A percentile compares a stretch with the other conserved stretches of the same genome.
These are phyloP conservation scores for Apodemia mormo DNA, from an alignment of 2,888 invertebrate genomes.

Conservation along the genomic window DNA sequence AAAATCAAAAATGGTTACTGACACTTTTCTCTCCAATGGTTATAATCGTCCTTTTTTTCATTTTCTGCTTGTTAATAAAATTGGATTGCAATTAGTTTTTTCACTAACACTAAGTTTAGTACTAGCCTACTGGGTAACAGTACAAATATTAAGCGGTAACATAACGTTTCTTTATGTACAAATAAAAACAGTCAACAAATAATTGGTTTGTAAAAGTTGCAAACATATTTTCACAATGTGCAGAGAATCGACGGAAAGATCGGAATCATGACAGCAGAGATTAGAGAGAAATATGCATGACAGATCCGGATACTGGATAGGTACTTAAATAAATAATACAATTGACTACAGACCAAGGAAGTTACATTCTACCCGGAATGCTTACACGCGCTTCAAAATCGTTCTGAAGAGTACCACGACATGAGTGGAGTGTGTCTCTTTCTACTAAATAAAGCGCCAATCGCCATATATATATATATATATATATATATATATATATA, in stretches of 20 bases:
- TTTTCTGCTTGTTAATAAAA: background rate
- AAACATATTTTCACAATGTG: slow-evolving; percentile 4
- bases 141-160: background rate
- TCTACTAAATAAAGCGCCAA: no score
- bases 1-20: background rate
- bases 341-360: no score
- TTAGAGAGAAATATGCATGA: no score
- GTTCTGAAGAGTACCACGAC: no score
- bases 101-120: background rate
- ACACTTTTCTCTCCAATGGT: slow-evolving; percentile 5
- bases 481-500: no score
- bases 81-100: background rate
- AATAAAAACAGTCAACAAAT: background rate
- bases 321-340: no score
- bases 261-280: background rate
- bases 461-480: no score
- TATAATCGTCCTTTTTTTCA: slow-evolving; percentile 4
- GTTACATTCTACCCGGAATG: no score
- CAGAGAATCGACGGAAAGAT: background rate
- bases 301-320: no score
- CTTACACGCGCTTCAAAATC: no score
- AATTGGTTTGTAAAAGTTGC: background rate
- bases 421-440: no score
- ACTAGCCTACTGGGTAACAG: no score
- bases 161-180: background rate